These are phyloP conservation scores for Falco rusticolus DNA, from an alignment of 2,797 vertebrate species.

Conservation along the genomic window DNA sequence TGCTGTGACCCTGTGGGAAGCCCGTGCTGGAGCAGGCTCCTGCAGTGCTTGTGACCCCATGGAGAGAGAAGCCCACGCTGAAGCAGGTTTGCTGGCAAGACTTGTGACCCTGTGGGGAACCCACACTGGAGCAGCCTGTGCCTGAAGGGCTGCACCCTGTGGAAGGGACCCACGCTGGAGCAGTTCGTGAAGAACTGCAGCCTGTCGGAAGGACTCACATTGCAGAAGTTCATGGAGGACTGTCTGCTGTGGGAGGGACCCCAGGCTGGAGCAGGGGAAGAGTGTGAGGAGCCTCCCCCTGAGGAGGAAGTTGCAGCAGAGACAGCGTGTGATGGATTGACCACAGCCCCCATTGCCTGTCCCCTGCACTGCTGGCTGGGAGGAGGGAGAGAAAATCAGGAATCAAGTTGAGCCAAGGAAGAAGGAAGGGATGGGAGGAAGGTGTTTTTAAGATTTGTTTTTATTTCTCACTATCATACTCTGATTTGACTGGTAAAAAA, in stretches of 20 bases:
- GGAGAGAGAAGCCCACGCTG: rapidly evolving
- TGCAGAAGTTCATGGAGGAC: rapidly evolving
- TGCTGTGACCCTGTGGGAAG: no score
- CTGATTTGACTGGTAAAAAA: not conserved
- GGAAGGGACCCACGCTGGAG: not conserved
- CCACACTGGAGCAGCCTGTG: not conserved
- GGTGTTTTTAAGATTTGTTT: not conserved
- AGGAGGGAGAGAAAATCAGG: not conserved
- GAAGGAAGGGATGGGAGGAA: rapidly evolving
- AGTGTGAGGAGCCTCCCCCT: not conserved
- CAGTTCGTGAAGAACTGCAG: not conserved
- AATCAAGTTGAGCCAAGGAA: not conserved
- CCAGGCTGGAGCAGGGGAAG: not conserved
- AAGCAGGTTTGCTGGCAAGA: not conserved
- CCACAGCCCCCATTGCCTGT: not conserved
- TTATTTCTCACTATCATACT: not conserved
- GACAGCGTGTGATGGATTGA: not conserved
- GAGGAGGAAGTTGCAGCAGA: not conserved
- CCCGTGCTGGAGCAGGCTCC: not conserved
- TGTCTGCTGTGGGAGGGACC: rapidly evolving
- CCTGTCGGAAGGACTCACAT: rapidly evolving
- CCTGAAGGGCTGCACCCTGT: not conserved
- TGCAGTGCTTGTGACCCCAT: not conserved
- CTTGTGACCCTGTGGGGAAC: rapidly evolving
- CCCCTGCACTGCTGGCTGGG: not conserved